phyloP scores from a whole-genome alignment of 2,888 invertebrate species.

The Escarpia spicata region DNA sequence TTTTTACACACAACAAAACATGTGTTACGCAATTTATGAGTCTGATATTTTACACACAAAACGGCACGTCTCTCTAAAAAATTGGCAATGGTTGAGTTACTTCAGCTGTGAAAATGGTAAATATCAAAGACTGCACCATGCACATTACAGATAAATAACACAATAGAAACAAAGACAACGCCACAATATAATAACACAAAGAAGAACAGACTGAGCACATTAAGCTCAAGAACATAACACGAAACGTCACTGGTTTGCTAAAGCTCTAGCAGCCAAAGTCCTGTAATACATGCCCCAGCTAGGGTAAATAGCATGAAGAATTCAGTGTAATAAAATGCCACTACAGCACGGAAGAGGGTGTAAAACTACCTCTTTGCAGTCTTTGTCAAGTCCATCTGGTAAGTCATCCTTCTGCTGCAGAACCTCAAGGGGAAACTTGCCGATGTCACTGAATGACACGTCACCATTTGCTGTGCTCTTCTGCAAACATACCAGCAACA shows the following conservation, averaged over 20 bases:
- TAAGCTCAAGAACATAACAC: too few relatives aligned
- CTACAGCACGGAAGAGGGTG: background rate
- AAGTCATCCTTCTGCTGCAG: conserved; percentile 78
- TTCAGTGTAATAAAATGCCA: background rate
- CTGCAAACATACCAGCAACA: conserved; percentile 9
- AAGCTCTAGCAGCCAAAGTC: too few relatives aligned
- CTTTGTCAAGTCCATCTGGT: conserved; percentile 83
- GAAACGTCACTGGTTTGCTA: too few relatives aligned
- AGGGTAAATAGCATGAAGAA: background rate
- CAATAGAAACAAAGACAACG: too few relatives aligned
- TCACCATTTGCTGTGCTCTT: conserved; percentile 36
- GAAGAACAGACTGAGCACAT: too few relatives aligned
- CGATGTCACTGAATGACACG: conserved; percentile 50
- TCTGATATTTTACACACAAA: background rate
- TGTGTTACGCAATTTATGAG: background rate
- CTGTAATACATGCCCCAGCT: too few relatives aligned
- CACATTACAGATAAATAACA: too few relatives aligned
- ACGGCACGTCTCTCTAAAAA: background rate
- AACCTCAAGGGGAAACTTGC: conserved; percentile 74
- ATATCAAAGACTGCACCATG: too few relatives aligned
- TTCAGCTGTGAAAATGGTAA: too few relatives aligned
- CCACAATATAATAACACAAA: too few relatives aligned
- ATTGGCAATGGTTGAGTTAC: too few relatives aligned
- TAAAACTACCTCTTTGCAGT: conserved; percentile 76
- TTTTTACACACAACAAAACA: background rate